A percentile compares a stretch with the other conserved stretches of the same genome.
Evolutionary conservation across 2,888 invertebrate genomes (phyloP).

Genomic region (Eupeodes latifasciatus): DNA sequence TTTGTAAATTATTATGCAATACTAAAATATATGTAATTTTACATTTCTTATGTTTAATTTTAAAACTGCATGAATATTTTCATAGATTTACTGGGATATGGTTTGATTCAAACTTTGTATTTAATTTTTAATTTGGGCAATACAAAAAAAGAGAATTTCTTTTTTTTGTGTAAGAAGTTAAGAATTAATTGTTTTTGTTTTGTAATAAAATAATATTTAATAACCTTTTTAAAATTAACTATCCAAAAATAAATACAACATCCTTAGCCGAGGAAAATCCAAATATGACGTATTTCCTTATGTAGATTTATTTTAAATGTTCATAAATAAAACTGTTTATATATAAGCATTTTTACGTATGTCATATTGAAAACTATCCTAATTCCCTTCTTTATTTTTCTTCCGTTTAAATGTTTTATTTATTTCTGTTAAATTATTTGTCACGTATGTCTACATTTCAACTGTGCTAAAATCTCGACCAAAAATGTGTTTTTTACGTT

Average conservation of each 20-base stretch:
- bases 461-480: constrained; percentile 13
- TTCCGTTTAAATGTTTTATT: constrained; percentile 60
- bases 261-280: background rate
- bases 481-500: constrained; percentile 24
- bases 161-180: too few relatives aligned
- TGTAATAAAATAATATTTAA: background rate
- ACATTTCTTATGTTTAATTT: background rate
- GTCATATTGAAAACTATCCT: background rate
- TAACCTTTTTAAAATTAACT: background rate
- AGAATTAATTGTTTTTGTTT: background rate
- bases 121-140: background rate
- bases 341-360: background rate
- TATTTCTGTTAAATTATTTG: constrained; percentile 28
- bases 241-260: background rate
- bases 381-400: constrained; percentile 22
- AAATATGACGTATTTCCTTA: background rate
- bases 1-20: background rate
- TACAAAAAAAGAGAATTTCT: too few relatives aligned
- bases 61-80: constrained; percentile 2
- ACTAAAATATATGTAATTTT: background rate
- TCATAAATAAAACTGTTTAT: background rate
- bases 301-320: background rate
- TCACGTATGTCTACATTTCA: constrained; percentile 30
- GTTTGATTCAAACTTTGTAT: background rate
- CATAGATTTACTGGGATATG: background rate